These are phyloP conservation scores for Aurelia sp. DNA, from an alignment of 30 jellyfish, hydroid and myxozoan species.

Conservation along the genomic window DNA sequence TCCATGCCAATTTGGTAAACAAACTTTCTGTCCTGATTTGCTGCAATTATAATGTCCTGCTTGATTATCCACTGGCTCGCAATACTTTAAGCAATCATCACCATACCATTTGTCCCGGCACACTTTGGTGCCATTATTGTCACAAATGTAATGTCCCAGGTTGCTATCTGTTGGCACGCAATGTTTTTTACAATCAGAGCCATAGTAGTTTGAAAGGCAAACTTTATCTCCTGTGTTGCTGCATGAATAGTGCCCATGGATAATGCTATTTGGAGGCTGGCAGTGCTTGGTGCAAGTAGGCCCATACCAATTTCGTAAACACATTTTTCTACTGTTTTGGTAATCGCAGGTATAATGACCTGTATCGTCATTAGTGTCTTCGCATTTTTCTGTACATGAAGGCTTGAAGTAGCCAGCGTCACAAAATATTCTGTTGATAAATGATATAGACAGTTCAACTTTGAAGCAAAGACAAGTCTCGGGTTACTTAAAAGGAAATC, in stretches of 20 bases:
- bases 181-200: constrained; percentile 32
- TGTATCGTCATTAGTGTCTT: constrained; percentile 17
- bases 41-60: constrained; percentile 48
- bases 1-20: constrained; percentile 3
- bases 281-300: constrained; percentile 14
- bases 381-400: constrained; percentile 56
- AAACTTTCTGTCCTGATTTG: neutral
- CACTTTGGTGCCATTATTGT: neutral
- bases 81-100: neutral
- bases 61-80: constrained; percentile 4
- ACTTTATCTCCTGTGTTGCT: constrained; percentile 21
- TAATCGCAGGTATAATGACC: constrained; percentile 75
- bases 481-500: too few relatives aligned
- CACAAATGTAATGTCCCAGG: constrained; percentile 18
- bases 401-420: constrained; percentile 63
- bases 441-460: neutral
- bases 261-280: neutral
- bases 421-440: constrained; percentile 42
- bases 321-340: constrained; percentile 43
- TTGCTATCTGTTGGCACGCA: constrained; percentile 9
- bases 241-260: constrained; percentile 31
- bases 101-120: constrained; percentile 32
- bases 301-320: constrained; percentile 44
- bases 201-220: constrained; percentile 63
- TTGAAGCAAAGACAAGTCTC: too few relatives aligned